Evolutionary conservation across 2,888 invertebrate genomes (phyloP).

Genomic region (Laspeyria flexula): DNA sequence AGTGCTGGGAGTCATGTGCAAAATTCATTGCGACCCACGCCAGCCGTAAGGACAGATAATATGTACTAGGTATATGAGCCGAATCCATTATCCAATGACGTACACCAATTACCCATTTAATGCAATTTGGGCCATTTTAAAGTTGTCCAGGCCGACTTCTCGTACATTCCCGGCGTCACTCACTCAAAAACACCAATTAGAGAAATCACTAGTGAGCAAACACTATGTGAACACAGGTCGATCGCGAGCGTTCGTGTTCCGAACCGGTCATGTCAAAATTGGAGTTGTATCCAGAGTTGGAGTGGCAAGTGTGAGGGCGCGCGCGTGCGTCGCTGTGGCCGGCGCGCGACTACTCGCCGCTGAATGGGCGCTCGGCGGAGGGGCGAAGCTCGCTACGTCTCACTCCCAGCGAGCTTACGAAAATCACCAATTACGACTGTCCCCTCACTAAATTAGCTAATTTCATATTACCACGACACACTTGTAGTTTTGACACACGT

Average conservation of each 20-base stretch:
- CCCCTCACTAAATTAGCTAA: constrained; percentile 65
- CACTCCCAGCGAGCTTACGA: constrained; percentile 82
- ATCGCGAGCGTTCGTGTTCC: constrained; percentile 64
- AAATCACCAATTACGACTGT: constrained; percentile 80
- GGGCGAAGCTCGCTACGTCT: constrained; percentile 80
- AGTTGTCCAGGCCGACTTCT: constrained; percentile 71
- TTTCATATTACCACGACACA: constrained; percentile 55
- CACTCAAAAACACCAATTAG: constrained; percentile 81
- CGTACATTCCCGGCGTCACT: constrained; percentile 79
- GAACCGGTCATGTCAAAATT: constrained; percentile 74
- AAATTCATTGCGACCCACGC: constrained; percentile 77
- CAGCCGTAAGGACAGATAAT: constrained; percentile 65
- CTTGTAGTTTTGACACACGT: constrained; percentile 49
- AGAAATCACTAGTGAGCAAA: constrained; percentile 74
- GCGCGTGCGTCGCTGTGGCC: constrained; percentile 82
- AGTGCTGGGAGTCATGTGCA: constrained; percentile 71
- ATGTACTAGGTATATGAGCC: constrained; percentile 76
- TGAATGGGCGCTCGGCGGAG: constrained; percentile 80
- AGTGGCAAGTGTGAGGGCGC: constrained; percentile 67
- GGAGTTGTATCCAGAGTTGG: constrained; percentile 63
- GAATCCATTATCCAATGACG: constrained; percentile 85
- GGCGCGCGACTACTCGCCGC: constrained; percentile 80
- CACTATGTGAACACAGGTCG: constrained; percentile 70
- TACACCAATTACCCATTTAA: constrained; percentile 85
- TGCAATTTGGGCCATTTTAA: constrained; percentile 83